Base-by-base conservation (phyloP, 2,113 vertebrate species). In the Pogonocichla stellata region DNA sequence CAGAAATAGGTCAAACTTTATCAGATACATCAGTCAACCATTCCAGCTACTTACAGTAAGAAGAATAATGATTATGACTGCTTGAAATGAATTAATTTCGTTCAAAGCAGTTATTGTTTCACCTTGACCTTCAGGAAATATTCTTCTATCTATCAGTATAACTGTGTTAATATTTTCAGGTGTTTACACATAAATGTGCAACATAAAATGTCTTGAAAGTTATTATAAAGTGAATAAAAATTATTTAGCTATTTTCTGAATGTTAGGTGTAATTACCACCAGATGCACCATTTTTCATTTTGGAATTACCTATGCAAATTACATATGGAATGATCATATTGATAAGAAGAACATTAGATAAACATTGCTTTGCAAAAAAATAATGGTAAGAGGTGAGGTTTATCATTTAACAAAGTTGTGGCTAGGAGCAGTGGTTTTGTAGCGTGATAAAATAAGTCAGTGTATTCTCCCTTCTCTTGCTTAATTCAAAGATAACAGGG, bases 1-100 rank as follows among this genome's bases (percentile, higher is more conserved):
- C 62, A 91, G 90, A 84, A 94, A 77, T 57, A 96, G 70, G 65
- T 71, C 83, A 86, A 64, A 84, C 5, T 94, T 57, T n/a, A 87
- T 90, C 84, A 84, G 22, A 93, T 79, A 36, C 36, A 60, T n/a
- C 42, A 89, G 77, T 91, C 69, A 93, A 67, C 78, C 38, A 82
- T 33, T 75, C 19, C 10, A 72, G 40, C 51, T 56, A 69, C 10
- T 57, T 88, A 74, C 8, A 84, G 11, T 60, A 75, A 65, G 23
- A 74, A 91, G 26, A 19, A 67, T 47, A 90, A 84, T 67, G 34
- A 40, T 74, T 81, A 57, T 73, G 51, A 74, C 29, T 81, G 18
- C 17, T 48, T 95, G 28, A 91, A 93, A 95, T 51, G 13, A 96
- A 90, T 71, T 89, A 0, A 43, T 88, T 78, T 89, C 3, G 29